These are phyloP conservation scores for Amitus sp. DNA, from an alignment of 2,888 invertebrate species.

Conservation along the genomic window DNA sequence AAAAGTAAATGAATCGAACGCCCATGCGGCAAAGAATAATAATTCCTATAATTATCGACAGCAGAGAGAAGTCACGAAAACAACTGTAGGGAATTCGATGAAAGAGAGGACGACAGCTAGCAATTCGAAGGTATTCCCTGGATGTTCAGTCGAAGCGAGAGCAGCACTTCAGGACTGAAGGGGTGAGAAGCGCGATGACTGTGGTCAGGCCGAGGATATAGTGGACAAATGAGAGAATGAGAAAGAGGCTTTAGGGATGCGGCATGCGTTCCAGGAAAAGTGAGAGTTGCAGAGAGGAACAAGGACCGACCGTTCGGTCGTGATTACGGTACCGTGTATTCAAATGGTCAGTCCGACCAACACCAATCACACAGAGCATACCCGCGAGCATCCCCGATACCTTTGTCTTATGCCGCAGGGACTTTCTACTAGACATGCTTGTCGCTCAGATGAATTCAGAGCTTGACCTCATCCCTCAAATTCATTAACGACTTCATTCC, in stretches of 20 bases:
- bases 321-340: constrained; percentile 64
- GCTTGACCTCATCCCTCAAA: constrained; percentile 29
- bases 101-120: constrained; percentile 14
- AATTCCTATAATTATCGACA: constrained; percentile 17
- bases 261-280: constrained; percentile 11
- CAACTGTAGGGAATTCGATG: constrained; percentile 25
- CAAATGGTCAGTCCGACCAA: constrained; percentile 64
- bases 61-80: constrained; percentile 20
- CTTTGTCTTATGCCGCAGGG: constrained; percentile 41
- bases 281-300: constrained; percentile 29
- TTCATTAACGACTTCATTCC: too few relatives aligned
- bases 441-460: constrained; percentile 34
- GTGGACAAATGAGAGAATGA: constrained; percentile 37
- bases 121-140: constrained; percentile 35
- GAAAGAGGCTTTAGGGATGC: constrained; percentile 28
- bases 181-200: constrained; percentile 41
- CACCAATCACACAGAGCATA: constrained; percentile 54
- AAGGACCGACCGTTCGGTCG: constrained; percentile 49
- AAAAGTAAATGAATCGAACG: too few relatives aligned
- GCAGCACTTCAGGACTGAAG: constrained; percentile 31
- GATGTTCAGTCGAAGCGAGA: constrained; percentile 35
- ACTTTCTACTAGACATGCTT: constrained; percentile 36
- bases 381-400: constrained; percentile 37
- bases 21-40: too few relatives aligned
- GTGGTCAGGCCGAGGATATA: constrained; percentile 33